Conservation (phyloP, 2,113 vertebrate species). For the Dicaeum eximium region DNA sequence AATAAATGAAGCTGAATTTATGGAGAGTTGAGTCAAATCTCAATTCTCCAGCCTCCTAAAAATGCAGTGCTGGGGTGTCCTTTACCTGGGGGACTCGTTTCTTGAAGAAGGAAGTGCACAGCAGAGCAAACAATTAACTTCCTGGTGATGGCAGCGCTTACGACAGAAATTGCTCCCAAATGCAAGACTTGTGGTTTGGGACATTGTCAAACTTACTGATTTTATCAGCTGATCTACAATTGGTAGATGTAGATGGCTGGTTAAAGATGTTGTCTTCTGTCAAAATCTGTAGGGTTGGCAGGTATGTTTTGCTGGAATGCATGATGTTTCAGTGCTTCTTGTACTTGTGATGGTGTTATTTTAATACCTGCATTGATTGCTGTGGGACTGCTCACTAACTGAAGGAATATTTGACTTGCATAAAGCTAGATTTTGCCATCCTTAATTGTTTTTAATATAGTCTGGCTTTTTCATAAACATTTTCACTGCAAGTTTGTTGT, state of each 20-base stretch:
- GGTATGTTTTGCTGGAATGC: background rate
- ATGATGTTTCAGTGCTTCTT: background rate
- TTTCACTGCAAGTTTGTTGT: background rate
- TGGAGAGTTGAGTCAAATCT: background rate
- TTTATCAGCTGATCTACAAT: background rate
- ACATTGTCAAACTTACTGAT: background rate
- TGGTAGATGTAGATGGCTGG: background rate
- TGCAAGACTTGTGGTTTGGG: background rate
- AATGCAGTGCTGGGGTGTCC: background rate
- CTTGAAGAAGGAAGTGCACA: background rate
- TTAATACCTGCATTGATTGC: conserved; percentile 29
- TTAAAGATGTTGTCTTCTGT: background rate
- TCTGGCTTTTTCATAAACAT: background rate
- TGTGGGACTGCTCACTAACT: conserved; percentile 25
- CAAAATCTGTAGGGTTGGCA: background rate
- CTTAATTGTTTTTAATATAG: conserved; percentile 55
- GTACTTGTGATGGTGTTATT: background rate
- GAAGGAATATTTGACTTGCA: conserved; percentile 25
- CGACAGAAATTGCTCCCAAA: background rate
- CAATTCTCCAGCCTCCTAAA: background rate
- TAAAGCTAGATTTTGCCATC: conserved; percentile 18
- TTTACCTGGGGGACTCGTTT: background rate
- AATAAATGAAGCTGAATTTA: background rate
- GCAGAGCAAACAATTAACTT: background rate
- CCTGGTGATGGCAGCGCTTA: background rate